Percentiles rank a stretch among this genome's conserved stretches.
phyloP scores from a whole-genome alignment of 2,888 invertebrate genomes.

The Xestoiulus laeticollis region DNA sequence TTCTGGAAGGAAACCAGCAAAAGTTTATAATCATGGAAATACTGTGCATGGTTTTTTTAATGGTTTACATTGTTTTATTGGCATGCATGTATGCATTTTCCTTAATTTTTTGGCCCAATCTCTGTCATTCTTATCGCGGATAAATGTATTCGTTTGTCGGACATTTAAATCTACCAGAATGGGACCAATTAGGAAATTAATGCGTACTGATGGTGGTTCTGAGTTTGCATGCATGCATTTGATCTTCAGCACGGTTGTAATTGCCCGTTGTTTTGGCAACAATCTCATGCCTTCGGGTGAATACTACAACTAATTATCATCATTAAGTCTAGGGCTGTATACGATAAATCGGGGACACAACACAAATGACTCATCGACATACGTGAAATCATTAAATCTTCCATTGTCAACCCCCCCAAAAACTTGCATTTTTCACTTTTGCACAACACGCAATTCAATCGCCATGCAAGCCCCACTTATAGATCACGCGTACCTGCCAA shows the following conservation, averaged over 20 bases:
- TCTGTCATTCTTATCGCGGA: neutral
- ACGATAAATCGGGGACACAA: neutral
- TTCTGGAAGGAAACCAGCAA: too few relatives aligned
- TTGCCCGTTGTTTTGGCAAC: neutral
- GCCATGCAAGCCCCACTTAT: neutral
- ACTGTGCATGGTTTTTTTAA: neutral
- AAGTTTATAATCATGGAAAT: neutral
- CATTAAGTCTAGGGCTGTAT: neutral
- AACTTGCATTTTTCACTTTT: neutral
- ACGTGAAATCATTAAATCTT: constrained; percentile 1
- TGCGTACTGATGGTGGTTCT: neutral
- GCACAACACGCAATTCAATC: constrained; percentile 10
- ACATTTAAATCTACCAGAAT: neutral
- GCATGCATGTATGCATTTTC: neutral
- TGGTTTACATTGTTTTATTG: neutral
- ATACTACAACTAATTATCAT: neutral
- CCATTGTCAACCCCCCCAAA: constrained; percentile 25
- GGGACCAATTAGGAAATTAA: neutral
- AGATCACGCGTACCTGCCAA: neutral
- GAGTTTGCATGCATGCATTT: neutral
- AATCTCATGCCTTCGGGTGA: neutral
- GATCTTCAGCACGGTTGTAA: neutral
- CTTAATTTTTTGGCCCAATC: neutral
- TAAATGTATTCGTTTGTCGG: neutral
- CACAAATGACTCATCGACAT: neutral